Evolutionary conservation across 2,797 vertebrate genomes (phyloP), one percentile per base, ranked within the genome.

Genomic region (Xenops minutus): DNA sequence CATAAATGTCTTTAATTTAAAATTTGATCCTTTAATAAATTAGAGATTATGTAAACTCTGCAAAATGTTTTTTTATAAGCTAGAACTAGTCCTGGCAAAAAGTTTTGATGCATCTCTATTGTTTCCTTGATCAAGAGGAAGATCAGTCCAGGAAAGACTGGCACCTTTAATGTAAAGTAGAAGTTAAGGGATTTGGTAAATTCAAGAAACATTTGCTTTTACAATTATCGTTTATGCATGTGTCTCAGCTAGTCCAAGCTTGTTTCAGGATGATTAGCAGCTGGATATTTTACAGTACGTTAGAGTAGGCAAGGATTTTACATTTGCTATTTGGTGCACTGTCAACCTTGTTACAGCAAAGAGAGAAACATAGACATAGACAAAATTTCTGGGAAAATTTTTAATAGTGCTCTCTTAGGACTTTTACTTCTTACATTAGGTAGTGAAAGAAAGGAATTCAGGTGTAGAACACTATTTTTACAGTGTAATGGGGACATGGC

Each of bases 1-100:
- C 56, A 89, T 86, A 93, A 97, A 93, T 55, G 39, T 55, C 77
- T 41, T 72, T 58, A 74, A 95, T 69, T 85, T 85, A 96, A 97
- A 80, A 68, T 82, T 10, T 74, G 44, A 87, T 49, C 21, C 8
- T 26, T 71, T 85, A 81, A 91, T 77, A 85, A 69, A 94, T 74
- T 76, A 58, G 17, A 87, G 21, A 59, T 71, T 76, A 77, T 61
- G 43, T 80, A 91, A 91, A 94, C n/a, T 55, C 37, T 78, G 36
- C 11, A 95, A 87, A 89, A 92, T 79, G 20, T 3, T 87, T 87
- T 72, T 69, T 76, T 76, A 64, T 49, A 77, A 85, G 39, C 20
- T 90, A 83, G 59, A 66, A 63, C 24, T 49, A 85, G 32, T 77
- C 21, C 66, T 71, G 44, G 80, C 6, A 15, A 82, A 85, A 85